Conservation (phyloP, 2,888 invertebrate genomes). For the Drosophila dives region DNA sequence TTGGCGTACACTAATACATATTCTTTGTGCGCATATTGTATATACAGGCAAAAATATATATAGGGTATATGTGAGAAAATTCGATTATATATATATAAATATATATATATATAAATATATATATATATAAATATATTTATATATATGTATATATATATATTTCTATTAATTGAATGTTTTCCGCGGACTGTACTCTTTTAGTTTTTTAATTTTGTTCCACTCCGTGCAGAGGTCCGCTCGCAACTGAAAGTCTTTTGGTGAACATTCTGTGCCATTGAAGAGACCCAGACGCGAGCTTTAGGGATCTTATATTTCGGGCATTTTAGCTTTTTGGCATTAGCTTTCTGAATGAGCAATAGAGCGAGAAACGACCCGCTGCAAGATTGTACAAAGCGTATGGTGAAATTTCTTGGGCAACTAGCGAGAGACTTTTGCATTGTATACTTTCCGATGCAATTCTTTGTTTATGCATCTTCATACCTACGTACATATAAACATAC, state of each 20-base stretch:
- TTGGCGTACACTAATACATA: constrained; percentile 76
- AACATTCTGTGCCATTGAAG: constrained; percentile 56
- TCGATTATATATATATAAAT: constrained; percentile 66
- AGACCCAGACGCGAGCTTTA: constrained; percentile 69
- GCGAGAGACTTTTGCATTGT: constrained; percentile 26
- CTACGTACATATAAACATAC: constrained; percentile 13
- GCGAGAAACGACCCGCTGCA: constrained; percentile 43
- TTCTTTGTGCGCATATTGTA: constrained; percentile 57
- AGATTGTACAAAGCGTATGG: constrained; percentile 46
- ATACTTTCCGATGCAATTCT: constrained; percentile 66
- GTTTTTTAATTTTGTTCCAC: constrained; percentile 84
- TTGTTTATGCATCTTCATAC: constrained; percentile 66
- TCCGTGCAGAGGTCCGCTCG: constrained; percentile 86
- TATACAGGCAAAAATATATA: constrained; percentile 64
- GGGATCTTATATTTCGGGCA: constrained; percentile 68
- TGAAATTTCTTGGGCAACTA: constrained; percentile 45
- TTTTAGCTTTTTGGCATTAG: constrained; percentile 56
- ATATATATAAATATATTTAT: constrained; percentile 57
- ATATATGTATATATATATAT: constrained; percentile 56
- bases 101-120: constrained; percentile 49
- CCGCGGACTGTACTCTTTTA: constrained; percentile 84
- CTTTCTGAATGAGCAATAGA: constrained; percentile 52
- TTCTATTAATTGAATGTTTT: constrained; percentile 82
- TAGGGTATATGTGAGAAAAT: constrained; percentile 68
- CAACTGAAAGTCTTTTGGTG: constrained; percentile 84